A percentile compares a stretch with the other conserved stretches of the same genome.
Evolutionary conservation across 2,888 invertebrate species (phyloP).

Genomic region (Laothoe populi): DNA sequence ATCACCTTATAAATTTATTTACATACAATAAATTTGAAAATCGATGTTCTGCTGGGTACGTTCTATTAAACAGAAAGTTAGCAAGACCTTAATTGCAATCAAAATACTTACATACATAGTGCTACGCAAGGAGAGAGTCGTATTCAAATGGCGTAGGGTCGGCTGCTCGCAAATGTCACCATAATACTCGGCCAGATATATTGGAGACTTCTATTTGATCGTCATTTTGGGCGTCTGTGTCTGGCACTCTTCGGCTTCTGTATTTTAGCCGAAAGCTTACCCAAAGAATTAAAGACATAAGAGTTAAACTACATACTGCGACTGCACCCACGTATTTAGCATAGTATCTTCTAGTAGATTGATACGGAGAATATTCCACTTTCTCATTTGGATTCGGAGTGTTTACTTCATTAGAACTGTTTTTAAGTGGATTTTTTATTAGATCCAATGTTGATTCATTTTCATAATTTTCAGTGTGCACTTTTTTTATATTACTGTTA

Average conservation of each 20-base stretch:
- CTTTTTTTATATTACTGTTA: slow-evolving; percentile 50
- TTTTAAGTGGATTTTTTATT: slow-evolving; percentile 46
- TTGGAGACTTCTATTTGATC: slow-evolving; percentile 86
- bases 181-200: slow-evolving; percentile 87
- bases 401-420: slow-evolving; percentile 50
- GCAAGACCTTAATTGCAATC: background rate
- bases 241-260: slow-evolving; percentile 65
- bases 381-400: slow-evolving; percentile 62
- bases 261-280: slow-evolving; percentile 75
- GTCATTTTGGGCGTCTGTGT: slow-evolving; percentile 56
- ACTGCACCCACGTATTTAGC: slow-evolving; percentile 82
- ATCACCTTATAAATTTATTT: no score
- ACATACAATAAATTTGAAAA: no score
- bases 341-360: slow-evolving; percentile 61
- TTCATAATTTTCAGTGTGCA: slow-evolving; percentile 33
- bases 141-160: slow-evolving; percentile 85
- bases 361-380: slow-evolving; percentile 70
- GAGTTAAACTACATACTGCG: slow-evolving; percentile 82
- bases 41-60: background rate
- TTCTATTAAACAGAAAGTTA: background rate
- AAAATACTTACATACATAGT: slow-evolving; percentile 70
- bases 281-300: slow-evolving; percentile 83
- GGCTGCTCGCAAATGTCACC: slow-evolving; percentile 88
- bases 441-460: slow-evolving; percentile 32
- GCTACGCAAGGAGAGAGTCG: slow-evolving; percentile 84